Conservation (phyloP, 2,888 invertebrate species). For the Tridacna gigas region DNA sequence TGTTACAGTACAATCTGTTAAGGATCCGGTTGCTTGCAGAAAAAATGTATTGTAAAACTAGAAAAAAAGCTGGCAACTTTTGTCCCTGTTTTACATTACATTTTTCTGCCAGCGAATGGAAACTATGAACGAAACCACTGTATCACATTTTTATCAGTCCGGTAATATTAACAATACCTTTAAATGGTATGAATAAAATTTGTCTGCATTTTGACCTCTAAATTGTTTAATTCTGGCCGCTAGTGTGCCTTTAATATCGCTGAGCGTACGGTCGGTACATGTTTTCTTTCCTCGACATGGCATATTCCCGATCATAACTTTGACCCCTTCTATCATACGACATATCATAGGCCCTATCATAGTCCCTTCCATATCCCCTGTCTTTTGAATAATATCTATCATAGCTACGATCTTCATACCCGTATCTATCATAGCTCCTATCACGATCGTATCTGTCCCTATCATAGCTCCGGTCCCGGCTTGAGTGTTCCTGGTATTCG, state of each 20-base stretch:
- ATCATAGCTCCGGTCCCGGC: slow-evolving; percentile 20
- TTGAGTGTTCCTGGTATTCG: neutral
- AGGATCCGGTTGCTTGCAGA: no score
- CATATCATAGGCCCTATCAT: neutral
- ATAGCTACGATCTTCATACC: slow-evolving; percentile 13
- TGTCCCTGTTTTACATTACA: no score
- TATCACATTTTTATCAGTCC: no score
- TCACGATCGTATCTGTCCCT: slow-evolving; percentile 26
- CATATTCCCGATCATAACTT: slow-evolving; percentile 7
- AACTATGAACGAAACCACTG: no score
- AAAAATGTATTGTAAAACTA: no score
- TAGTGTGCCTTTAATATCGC: neutral
- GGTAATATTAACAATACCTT: no score
- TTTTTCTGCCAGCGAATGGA: no score
- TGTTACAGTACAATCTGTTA: no score
- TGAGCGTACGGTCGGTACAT: slow-evolving; percentile 57
- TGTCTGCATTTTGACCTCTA: no score
- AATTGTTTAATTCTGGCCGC: no score
- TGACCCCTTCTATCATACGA: neutral
- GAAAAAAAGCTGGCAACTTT: no score
- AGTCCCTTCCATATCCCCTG: slow-evolving; percentile 22
- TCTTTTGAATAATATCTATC: slow-evolving; percentile 13
- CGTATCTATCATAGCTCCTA: slow-evolving; percentile 13
- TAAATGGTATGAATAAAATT: no score
- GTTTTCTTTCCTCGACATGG: slow-evolving; percentile 26